Evolutionary conservation across 2,797 vertebrate genomes (phyloP).

Genomic region (Ptychadena robeensis): DNA sequence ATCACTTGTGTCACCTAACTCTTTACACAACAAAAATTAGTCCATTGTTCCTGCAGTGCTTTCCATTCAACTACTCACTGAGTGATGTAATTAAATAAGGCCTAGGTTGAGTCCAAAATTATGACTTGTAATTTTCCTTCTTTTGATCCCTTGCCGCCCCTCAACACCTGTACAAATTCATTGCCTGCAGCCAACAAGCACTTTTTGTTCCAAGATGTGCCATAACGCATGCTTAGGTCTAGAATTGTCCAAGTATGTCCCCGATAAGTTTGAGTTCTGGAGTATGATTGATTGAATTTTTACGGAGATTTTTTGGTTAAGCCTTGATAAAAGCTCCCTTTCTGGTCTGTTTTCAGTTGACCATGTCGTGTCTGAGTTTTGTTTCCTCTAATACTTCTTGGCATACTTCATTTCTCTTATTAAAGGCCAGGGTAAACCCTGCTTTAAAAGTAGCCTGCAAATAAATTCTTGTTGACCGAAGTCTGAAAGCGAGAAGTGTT

Average conservation of each 20-base stretch:
- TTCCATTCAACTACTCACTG: background rate
- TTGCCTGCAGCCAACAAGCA: constrained; percentile 6
- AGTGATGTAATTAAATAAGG: background rate
- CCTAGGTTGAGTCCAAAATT: background rate
- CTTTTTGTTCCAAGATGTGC: background rate
- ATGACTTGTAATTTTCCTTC: background rate
- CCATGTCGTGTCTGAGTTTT: constrained; percentile 68
- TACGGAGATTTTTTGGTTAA: constrained; percentile 12
- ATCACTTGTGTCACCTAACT: background rate
- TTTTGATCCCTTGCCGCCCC: background rate
- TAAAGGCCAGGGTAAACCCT: constrained; percentile 69
- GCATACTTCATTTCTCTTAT: constrained; percentile 68
- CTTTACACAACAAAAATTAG: background rate
- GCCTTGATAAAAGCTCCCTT: constrained; percentile 24
- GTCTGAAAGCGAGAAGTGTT: constrained; percentile 77
- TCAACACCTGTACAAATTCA: background rate
- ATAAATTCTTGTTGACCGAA: constrained; percentile 69
- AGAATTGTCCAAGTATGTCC: background rate
- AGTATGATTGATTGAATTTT: constrained; percentile 16
- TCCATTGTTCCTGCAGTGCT: background rate
- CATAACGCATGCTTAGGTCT: background rate
- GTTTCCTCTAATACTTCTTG: constrained; percentile 66
- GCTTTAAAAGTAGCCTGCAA: constrained; percentile 67
- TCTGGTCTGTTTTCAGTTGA: constrained; percentile 65
- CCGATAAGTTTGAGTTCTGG: background rate